Evolutionary conservation across 2,888 invertebrate species (phyloP), one percentile per base, ranked within the genome.

Genomic region (Mesodorylaimus sp.): DNA sequence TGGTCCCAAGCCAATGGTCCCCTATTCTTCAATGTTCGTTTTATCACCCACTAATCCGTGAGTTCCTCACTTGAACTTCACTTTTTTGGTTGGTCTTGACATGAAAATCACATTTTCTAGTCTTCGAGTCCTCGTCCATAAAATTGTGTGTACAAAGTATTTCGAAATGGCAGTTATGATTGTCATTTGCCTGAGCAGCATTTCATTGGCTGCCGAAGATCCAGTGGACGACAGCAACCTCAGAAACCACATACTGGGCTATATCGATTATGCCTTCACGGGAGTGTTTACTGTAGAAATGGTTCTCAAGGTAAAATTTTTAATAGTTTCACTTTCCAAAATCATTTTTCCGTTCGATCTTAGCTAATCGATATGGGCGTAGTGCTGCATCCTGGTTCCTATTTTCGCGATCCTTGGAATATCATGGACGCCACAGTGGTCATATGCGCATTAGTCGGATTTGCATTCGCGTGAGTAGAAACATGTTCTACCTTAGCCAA

Each of bases 81-180:
- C n/a, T n/a, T n/a, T n/a, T n/a, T n/a, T n/a, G n/a, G n/a, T n/a
- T n/a, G n/a, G n/a, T n/a, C n/a, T n/a, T n/a, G n/a, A n/a, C n/a
- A n/a, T n/a, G n/a, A n/a, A n/a, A n/a, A n/a, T n/a, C 32, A 32
- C 7, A 23, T 7, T 59, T 75, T 76, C 58, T 76, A 95, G 95
- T 70, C 78, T 99, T 69, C 82, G 97, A 71, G 80, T 85, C 73
- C 84, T 83, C 70, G 95, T 95, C 73, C 97, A 99, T 77, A 93
- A 88, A 82, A 84, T 97, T 69, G 97, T 97, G 67, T 95, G 93
- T 76, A 80, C 97, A 71, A 84, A 82, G 73, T 97, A 95, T 78
- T 97, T 97, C 76, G 97, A 97, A 77, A 83, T 93, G 77, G 91
- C 95, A 79, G 97, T 99, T 73, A 99, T 99, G 97, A 78, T 91